Evolutionary conservation across 2,888 invertebrate genomes (phyloP), one percentile per base, ranked within the genome.

Genomic region (Lasioglossum lativentre): DNA sequence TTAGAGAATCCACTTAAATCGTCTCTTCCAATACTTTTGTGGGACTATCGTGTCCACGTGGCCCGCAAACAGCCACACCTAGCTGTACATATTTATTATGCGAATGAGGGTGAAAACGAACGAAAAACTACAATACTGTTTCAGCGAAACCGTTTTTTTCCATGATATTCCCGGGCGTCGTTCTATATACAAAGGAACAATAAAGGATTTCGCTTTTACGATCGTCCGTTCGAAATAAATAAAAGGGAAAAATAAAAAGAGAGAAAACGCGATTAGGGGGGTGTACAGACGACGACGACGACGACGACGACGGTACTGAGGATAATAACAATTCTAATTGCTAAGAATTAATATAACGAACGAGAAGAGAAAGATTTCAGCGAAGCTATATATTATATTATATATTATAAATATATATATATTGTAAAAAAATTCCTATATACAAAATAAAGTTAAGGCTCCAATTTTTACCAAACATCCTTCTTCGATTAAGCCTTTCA

Each of bases 361-460:
- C 86, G 92, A 86, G 88, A 86, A 80, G 34, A 66, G 85, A 86
- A 88, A 89, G 88, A 91, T 92, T 93, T 92, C 91, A 92, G 90
- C 91, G 91, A 93, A 93, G 90, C 90, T 93, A 91, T 93, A 91
- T 91, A 89, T 89, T 89, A 83, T 86, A 84, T 86, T 88, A 82
- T 86, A 88, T 52, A 52, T 52, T 52, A 30, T 66, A 66, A 86
- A 86, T 87, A 84, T 72, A 72, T 72, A 72, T 86, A 90, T 89
- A 89, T 90, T 92, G 92, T 93, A 94, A 94, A 94, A 94, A 94
- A 91, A 94, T 93, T 93, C 93, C 91, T 94, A 94, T 93, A 94
- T 93, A 94, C 93, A 93, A 93, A 92, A 94, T 94, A 94, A 94
- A 94, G 90, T 93, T 93, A 93, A 93, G 93, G 92, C 93, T 92